phyloP scores from a whole-genome alignment of 2,888 invertebrate species.

The Ditylenchus weischeri region DNA sequence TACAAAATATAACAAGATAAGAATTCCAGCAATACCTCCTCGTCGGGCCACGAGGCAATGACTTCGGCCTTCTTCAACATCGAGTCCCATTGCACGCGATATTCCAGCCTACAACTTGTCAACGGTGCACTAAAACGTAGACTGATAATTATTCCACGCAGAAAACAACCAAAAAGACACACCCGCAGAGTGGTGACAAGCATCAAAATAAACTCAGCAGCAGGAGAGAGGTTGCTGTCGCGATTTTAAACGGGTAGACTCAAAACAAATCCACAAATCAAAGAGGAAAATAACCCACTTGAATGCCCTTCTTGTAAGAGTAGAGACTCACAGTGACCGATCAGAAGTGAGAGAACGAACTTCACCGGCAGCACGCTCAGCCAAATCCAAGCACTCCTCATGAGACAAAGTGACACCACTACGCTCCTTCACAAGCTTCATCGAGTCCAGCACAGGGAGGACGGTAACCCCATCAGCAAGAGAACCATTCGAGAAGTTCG shows the following conservation, averaged over 20 bases:
- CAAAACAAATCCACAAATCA: not conserved
- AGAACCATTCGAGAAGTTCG: no score
- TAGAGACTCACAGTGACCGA: constrained; percentile 3
- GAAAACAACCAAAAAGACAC: not conserved
- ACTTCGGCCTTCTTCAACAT: constrained; percentile 18
- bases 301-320: not conserved
- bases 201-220: constrained; percentile 26
- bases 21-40: not conserved
- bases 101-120: constrained; percentile 24
- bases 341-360: constrained; percentile 13
- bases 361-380: constrained; percentile 12
- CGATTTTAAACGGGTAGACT: not conserved
- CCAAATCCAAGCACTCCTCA: constrained; percentile 15
- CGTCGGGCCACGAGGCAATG: constrained; percentile 3
- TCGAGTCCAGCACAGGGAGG: no score
- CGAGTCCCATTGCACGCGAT: constrained; percentile 29
- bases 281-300: not conserved
- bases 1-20: not conserved
- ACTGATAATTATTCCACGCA: not conserved
- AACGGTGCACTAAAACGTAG: constrained; percentile 5
- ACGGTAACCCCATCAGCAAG: no score
- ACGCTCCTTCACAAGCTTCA: no score
- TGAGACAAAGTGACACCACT: constrained; percentile 3
- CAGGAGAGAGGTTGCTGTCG: constrained; percentile 18
- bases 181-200: constrained; percentile 16